Base-by-base conservation (phyloP, 2,113 vertebrate species). In the Mirounga angustirostris region DNA sequence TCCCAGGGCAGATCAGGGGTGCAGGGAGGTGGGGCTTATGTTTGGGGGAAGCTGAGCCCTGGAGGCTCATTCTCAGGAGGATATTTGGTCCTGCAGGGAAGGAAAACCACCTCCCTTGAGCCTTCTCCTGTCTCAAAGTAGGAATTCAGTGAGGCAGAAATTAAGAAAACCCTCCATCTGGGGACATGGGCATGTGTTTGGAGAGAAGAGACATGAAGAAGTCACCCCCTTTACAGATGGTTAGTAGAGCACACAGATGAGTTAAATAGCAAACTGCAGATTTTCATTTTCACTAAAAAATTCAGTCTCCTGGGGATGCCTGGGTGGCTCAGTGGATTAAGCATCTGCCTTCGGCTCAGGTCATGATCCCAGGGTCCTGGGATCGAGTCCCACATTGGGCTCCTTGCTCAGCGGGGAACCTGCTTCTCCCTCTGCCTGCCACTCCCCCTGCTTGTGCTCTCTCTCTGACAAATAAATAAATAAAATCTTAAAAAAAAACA, bases 11-110 rank as follows among this genome's bases (percentile, higher is more conserved):
- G 84, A 28, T 9, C 33, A 30, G 61, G 91, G 26, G 28, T 61
- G 9, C 0, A 0, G 19, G 14, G 86, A 50, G 22, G 22, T 36
- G 22, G 36, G 11, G 2, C 14, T 26, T 30, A 43, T 78, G 74
- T 1, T 52, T 0, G 1, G 13, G 40, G 61, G 56, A 30, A 59
- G 33, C 33, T 46, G 2, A 30, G 30, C 73, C 6, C 46, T 26
- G 52, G 88, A 94, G 94, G 86, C 43, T 87, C 90, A 43, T 22
- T 93, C 97, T 91, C 30, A 56, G 30, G n/a, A 54, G 26, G n/a
- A 46, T 12, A 12, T 2, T 1, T 22, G 30, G 30, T 74, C 80
- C 90, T 86, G n/a, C 12, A 33, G 30, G 71, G 85, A 67, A 67
- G 65, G 54, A 76, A 84, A 84, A 24, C 22, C 22, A 67, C 74